Evolutionary conservation across 2,113 vertebrate genomes (phyloP), one percentile per base, ranked within the genome.

Genomic region (Aplodontia rufa): DNA sequence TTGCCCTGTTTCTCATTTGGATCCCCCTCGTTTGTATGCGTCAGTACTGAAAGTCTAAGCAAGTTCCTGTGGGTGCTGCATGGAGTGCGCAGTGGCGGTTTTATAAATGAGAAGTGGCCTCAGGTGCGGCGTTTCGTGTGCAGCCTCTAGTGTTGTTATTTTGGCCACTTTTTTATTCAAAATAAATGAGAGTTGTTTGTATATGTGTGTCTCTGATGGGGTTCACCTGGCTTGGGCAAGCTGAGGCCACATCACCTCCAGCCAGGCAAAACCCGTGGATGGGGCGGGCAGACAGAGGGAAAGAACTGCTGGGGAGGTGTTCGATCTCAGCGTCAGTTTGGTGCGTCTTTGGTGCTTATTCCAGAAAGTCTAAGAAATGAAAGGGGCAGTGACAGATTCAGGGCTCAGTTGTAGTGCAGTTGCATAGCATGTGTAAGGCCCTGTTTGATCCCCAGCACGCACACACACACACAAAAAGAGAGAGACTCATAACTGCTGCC

Each of bases 151-250:
- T 93, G 72, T 47, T 97, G 82, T 96, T 97, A 96, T 53, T 93
- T 95, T 66, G 53, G 94, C 95, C 78, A 64, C 85, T 93, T 97
- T 98, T 97, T 95, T 87, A 97, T 94, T 96, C 72, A 84, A 96
- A 98, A 97, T 98, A 97, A 94, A 83, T 37, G 40, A 93, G 72
- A 47, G 84, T n/a, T 47, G 19, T 87, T 91, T 95, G 85, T 55
- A 81, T 87, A 42, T 0, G 26, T 30, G 20, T 97, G 82, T 94
- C 16, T 95, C 9, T 92, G 51, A 60, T 80, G 82, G 17, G 74
- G 66, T 6, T 79, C 66, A 53, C 8, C 0, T 26, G 47, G 32
- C 62, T 20, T 26, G 53, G 24, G 32, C 24, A 51, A 79, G 37
- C 35, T 45, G 26, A 40, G 88, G 51, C 40, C 78, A 30, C 17